Evolutionary conservation across 2,888 invertebrate genomes (phyloP), one percentile per base, ranked within the genome.

Genomic region (Melanostoma mellinum): DNA sequence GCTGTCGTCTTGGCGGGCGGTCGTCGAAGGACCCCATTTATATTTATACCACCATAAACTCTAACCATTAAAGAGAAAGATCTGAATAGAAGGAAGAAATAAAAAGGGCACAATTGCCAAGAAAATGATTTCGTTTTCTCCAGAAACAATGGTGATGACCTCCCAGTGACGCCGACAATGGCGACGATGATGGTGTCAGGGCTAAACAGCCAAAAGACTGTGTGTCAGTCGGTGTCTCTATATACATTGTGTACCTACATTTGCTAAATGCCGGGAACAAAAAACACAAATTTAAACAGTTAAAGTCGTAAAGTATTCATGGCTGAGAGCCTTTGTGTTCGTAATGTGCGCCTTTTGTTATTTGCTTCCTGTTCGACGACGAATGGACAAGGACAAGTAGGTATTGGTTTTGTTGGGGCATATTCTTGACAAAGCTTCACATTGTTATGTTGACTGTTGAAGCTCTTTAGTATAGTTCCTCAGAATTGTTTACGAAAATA

Each of bases 71-170:
- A 58, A 36, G 10, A 46, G 63, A 48, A 46, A 50, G 36, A 10
- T 56, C 50, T 8, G 36, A 60, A 20, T 36, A 58, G 35, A 36
- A 52, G 46, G 20, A 61, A 60, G 35, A 58, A 60, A 71, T 32
- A 36, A 65, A 71, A 77, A 82, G 68, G 77, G 52, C 63, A 73
- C 63, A 78, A 69, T 68, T 77, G 68, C 63, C 81, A 77, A 77
- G 73, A 77, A 82, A 77, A 82, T 82, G 55, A 74, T 82, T 78
- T 78, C 63, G 73, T 78, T 82, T 74, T 69, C 63, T 69, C 72
- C 55, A 20, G 53, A 82, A 78, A 78, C 82, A 81, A 81, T 81
- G 72, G 72, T 73, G 78, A 78, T 82, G 68, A 74, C 82, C 81
- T 68, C 68, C 55, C 50, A 52, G 55, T 68, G 73, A 50, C 60